Conservation (phyloP, 2,113 vertebrate species). For the Microtus ochrogaster region DNA sequence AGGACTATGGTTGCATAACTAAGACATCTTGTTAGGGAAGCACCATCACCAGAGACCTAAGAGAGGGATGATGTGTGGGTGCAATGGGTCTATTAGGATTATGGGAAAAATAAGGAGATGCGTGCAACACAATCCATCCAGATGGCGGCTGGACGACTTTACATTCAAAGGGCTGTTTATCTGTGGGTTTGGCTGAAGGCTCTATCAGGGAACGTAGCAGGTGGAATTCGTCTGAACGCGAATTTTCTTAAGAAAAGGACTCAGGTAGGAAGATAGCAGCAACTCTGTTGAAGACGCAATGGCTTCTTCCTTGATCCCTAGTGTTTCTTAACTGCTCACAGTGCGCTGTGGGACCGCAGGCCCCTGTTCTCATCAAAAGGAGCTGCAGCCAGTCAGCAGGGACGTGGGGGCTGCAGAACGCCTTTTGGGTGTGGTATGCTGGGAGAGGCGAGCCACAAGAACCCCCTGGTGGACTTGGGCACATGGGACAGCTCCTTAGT, state of each 20-base stretch:
- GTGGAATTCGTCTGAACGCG: constrained; percentile 40
- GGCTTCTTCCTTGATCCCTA: not conserved
- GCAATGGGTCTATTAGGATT: not conserved
- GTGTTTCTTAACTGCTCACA: constrained; percentile 1
- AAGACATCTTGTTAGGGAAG: not conserved
- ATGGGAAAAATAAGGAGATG: not conserved
- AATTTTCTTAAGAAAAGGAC: constrained; percentile 30
- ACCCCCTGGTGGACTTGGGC: not conserved
- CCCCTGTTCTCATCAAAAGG: not conserved
- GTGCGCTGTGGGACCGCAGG: not conserved
- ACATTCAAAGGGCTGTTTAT: not conserved
- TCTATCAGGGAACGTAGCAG: not conserved
- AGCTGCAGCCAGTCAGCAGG: not conserved
- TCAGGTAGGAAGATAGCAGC: not conserved
- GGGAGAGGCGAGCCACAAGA: not conserved
- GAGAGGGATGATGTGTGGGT: not conserved
- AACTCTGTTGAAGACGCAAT: not conserved
- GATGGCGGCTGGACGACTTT: not conserved
- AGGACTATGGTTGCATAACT: not conserved
- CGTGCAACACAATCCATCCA: not conserved
- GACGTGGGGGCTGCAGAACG: rapidly evolving
- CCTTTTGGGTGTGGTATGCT: not conserved
- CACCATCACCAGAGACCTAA: not conserved
- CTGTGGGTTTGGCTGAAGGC: constrained; percentile 11
- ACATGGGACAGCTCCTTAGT: not conserved